Percentiles rank a stretch among this genome's conserved stretches.
Conservation (phyloP, 1,140 invertebrate species). For the Hylyphantes graminicola region DNA sequence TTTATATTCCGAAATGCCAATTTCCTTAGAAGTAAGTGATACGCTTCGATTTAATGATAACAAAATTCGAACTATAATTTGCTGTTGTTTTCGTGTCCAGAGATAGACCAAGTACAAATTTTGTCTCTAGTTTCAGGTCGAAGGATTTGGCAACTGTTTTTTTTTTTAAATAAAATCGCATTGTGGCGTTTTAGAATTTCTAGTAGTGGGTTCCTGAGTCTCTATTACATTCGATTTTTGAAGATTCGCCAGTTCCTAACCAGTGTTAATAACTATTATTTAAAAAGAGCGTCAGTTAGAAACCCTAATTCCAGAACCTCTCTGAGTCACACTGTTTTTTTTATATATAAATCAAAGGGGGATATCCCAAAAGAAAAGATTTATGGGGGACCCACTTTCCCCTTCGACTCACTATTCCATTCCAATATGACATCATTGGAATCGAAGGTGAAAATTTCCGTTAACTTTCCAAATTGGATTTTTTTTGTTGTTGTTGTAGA, state of each 20-base stretch:
- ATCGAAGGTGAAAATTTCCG: conserved; percentile 45
- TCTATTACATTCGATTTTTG: no score
- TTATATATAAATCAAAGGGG: not conserved
- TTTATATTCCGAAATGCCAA: no score
- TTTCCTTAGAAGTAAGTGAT: no score
- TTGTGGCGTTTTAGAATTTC: no score
- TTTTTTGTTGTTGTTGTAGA: conserved; percentile 15
- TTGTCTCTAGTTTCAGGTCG: no score
- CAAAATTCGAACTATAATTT: no score
- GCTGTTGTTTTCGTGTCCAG: no score
- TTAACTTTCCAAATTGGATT: conserved; percentile 16
- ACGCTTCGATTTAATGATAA: no score
- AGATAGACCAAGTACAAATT: no score
- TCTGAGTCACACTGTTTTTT: conserved; percentile 26
- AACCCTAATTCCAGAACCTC: not conserved
- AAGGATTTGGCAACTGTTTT: no score
- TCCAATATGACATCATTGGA: conserved; percentile 43
- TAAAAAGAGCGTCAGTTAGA: not conserved
- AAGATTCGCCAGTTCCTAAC: not conserved
- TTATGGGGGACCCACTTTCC: conserved; percentile 15
- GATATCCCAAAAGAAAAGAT: conserved; percentile 27
- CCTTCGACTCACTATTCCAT: conserved; percentile 3
- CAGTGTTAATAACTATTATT: not conserved
- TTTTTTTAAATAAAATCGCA: no score
- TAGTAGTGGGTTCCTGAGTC: no score